phyloP scores from a whole-genome alignment of 2,888 invertebrate genomes.

The Heliconius ethilla region DNA sequence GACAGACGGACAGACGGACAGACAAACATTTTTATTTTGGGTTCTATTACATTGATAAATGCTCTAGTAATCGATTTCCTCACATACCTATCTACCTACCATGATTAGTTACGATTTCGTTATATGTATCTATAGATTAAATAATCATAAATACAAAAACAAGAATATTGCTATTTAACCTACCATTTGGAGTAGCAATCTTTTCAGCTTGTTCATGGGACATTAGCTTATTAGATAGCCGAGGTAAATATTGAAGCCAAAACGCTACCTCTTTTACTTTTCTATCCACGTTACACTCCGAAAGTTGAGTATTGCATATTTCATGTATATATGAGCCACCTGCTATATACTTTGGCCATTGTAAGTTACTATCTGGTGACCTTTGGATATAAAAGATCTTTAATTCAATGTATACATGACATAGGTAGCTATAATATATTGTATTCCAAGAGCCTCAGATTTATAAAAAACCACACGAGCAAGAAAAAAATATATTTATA shows the following conservation, averaged over 20 bases:
- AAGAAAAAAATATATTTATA: background rate
- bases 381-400: conserved; percentile 55
- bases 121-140: background rate
- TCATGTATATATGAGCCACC: conserved; percentile 77
- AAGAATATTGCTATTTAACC: conserved; percentile 11
- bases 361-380: conserved; percentile 80
- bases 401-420: background rate
- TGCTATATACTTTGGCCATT: conserved; percentile 83
- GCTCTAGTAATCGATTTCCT: no score
- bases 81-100: no score
- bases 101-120: no score
- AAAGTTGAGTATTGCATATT: conserved; percentile 55
- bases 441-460: background rate
- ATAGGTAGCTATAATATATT: background rate
- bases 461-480: background rate
- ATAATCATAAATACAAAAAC: background rate
- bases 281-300: conserved; percentile 44
- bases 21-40: no score
- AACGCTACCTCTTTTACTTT: conserved; percentile 62
- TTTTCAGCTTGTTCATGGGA: conserved; percentile 61
- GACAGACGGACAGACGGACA: no score
- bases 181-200: conserved; percentile 60
- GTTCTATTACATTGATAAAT: no score
- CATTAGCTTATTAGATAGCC: conserved; percentile 55
- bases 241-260: conserved; percentile 76